phyloP scores from a whole-genome alignment of 2,888 invertebrate species.

The Cheilosia vernalis region DNA sequence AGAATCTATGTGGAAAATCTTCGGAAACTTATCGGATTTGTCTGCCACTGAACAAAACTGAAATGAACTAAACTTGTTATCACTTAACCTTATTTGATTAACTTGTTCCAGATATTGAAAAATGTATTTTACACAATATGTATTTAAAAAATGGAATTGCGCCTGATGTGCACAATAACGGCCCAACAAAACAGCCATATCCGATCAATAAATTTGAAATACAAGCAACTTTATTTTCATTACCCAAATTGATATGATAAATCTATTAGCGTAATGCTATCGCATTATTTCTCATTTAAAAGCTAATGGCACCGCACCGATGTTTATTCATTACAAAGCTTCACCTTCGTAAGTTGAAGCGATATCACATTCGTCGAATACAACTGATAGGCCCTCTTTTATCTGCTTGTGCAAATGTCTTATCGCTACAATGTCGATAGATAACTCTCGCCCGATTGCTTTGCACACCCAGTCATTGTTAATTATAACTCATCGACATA shows the following conservation, averaged over 20 bases:
- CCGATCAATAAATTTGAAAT: neutral
- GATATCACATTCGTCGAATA: slow-evolving; percentile 9
- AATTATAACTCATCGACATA: slow-evolving; percentile 56
- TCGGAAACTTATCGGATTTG: too few relatives aligned
- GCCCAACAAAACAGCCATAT: neutral
- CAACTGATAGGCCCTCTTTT: slow-evolving; percentile 44
- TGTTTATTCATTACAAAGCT: neutral
- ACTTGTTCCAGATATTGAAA: too few relatives aligned
- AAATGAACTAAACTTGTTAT: too few relatives aligned
- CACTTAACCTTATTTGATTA: too few relatives aligned
- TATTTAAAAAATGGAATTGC: too few relatives aligned
- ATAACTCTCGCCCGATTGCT: slow-evolving; percentile 35
- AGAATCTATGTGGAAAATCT: too few relatives aligned
- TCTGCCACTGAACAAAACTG: too few relatives aligned
- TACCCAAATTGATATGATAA: neutral
- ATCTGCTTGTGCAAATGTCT: slow-evolving; percentile 55
- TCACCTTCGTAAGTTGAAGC: neutral
- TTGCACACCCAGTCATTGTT: slow-evolving; percentile 59
- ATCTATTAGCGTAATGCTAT: neutral
- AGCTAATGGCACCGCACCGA: neutral
- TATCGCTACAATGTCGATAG: slow-evolving; percentile 58
- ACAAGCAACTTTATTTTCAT: neutral
- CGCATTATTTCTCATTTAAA: neutral
- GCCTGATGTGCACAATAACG: too few relatives aligned
- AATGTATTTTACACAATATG: too few relatives aligned